Evolutionary conservation across 30 jellyfish, hydroid and myxozoan species (phyloP), one percentile per base, ranked within the genome.

Genomic region (Kudoa iwatai): DNA sequence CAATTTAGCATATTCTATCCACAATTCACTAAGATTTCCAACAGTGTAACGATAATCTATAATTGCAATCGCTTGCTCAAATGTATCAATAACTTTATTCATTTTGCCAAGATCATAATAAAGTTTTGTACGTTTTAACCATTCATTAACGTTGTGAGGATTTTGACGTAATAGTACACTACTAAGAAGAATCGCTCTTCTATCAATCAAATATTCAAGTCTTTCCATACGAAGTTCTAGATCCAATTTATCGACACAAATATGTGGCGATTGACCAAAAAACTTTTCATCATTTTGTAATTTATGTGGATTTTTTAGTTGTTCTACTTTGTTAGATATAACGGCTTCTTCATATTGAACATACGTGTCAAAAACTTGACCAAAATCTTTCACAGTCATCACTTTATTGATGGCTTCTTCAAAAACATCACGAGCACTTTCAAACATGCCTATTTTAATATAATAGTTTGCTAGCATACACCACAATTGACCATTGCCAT

Each of bases 401-500:
- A 69, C 91, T 0, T 85, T 59, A 39, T 59, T 77, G 16, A 69
- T 61, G 2, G 82, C 83, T 48, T 69, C 91, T 44, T 69, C 91
- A 54, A 58, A 69, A 18, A 69, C 83, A 50, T 69, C 91, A 17
- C 91, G 25, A 7, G 91, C 81, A 33, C 52, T 69, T 32, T 69
- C 91, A 26, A 69, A 69, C 33, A 58, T 83, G 6, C 87, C 74
- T 15, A 71, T 83, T 17, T 85, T 50, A 43, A 62, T 69, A 47
- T 69, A 60, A 31, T 69, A 69, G 47, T 69, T 85, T 19, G 86
- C 84, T 17, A 69, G 61, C 22, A 85, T 53, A 41, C 87, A 69
- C 91, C 91, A 69, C 18, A 69, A 49, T 26, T 69, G 86, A 20
- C 91, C 91, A 9, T 58, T 57, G n/a, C 91, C 91, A 44, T 69